Evolutionary conservation across 2,113 vertebrate genomes (phyloP), one percentile per base, ranked within the genome.

Genomic region (Heterochromis multidens): DNA sequence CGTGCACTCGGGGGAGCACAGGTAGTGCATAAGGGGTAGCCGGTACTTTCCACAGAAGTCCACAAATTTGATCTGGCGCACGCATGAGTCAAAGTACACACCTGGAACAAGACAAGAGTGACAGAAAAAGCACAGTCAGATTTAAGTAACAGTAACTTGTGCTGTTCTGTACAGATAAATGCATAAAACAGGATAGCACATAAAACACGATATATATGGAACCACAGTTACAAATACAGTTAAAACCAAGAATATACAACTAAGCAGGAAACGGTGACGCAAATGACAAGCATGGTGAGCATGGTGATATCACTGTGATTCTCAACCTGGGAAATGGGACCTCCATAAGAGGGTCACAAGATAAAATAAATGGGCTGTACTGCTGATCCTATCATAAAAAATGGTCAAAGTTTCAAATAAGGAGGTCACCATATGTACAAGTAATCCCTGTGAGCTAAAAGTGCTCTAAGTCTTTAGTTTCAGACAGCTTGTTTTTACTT

Each of bases 21-120:
- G 95, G 95, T 99, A 99, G 96, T 99, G 98, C 98, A 99, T 99
- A 92, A 99, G 96, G 0, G 99, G 99, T 40, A 99, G 96, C 6
- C 98, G 97, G 21, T 99, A 99, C 95, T 99, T 99, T 61, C 99
- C 99, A 37, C 99, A 99, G 95, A 99, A 99, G 96, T 99, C 99
- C 90, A 99, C 98, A 4, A 99, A 99, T 93, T 99, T 99, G 95
- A 99, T 99, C 46, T 99, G 99, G 63, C 98, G 96, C 92, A 99
- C 98, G 4, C 99, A 99, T 54, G 98, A 98, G 94, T 99, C 98
- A 33, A 99, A 99, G 95, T 99, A 99, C 80, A 99, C 99, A 37
- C 99, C 99, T 99, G 95, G 4, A 83, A 33, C 85, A 31, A 63
- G 60, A 5, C 4, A 3, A 67, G 35, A 74, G 49, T 8, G 23